Base-by-base conservation (phyloP, 2,888 invertebrate genomes). In the Diachrysia chrysitis region DNA sequence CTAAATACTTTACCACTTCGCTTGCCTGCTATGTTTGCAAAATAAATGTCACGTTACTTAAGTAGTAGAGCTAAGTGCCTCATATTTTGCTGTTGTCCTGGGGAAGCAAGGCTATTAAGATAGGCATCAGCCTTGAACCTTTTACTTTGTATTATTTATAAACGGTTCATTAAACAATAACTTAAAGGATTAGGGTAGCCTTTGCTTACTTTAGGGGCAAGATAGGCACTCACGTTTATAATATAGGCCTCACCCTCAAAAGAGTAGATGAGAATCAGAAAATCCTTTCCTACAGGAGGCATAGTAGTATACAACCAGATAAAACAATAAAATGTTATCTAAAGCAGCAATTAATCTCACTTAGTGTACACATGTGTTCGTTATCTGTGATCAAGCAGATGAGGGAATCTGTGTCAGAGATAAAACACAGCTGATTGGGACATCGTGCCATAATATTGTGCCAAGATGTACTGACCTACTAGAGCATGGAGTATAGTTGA, bases 341-440 rank as follows among this genome's bases (percentile, higher is more conserved):
- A 17, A 23, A 66, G 54, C 51, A 69, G 69, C 65, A 81, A 76
- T 73, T 73, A 79, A 71, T 58, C 63, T 51, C 48, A 69, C 73
- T 81, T 70, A 69, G 70, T 58, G 53, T 14, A 66, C 61, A 64
- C 35, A 42, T 59, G 58, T 68, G 42, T 16, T 60, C 63, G 62
- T 76, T 71, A 77, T 77, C 69, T 65, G 29, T 0, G 58, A 64
- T 23, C 59, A 71, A 71, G 78, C 69, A 78, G 58, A 67, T 29
- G 60, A 68, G 70, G 61, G 63, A 79, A 74, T 67, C 69, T 74
- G 57, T 79, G 69, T 35, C 73, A 62, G 10, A 51, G 77, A 74
- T 77, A 77, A 79, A 6, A 17, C 61, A 64, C 78, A 74, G 75
- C 75, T 78, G 75, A 69, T 75, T 70, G 54, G 29, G 65, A 42